A percentile compares a stretch with the other conserved stretches of the same genome.
phyloP scores from a whole-genome alignment of 1,140 invertebrate genomes.

The Brachionus angularis region DNA sequence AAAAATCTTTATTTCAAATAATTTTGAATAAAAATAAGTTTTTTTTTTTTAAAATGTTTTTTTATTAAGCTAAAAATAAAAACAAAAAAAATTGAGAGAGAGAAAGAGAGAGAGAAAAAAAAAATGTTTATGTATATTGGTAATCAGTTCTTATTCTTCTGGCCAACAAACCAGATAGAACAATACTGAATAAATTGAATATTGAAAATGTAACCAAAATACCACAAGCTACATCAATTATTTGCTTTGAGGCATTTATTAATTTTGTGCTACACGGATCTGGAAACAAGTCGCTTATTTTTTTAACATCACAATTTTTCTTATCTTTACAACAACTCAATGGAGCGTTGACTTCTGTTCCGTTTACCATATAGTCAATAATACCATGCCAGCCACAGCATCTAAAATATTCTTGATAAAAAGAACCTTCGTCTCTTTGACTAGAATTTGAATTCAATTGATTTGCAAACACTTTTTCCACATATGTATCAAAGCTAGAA shows the following conservation, averaged over 20 bases:
- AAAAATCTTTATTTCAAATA: no score
- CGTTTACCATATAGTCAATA: neutral
- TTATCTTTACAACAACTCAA: conserved; percentile 10
- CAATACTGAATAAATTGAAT: conserved; percentile 32
- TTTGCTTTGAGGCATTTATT: conserved; percentile 3
- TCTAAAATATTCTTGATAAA: conserved; percentile 22
- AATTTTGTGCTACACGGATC: conserved; percentile 16
- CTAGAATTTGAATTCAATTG: conserved; percentile 10
- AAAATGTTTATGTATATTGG: conserved; percentile 31
- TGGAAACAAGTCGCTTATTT: neutral
- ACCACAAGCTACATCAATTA: conserved; percentile 18
- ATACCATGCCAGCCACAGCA: conserved; percentile 36
- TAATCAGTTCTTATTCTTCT: conserved; percentile 26
- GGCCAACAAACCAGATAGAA: conserved; percentile 23
- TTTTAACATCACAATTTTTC: neutral
- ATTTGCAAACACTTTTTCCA: conserved; percentile 14
- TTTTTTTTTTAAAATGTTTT: no score
- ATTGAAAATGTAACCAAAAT: conserved; percentile 24
- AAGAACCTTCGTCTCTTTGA: neutral
- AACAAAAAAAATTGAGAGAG: no score
- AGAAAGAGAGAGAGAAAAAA: no score
- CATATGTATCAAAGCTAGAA: conserved; percentile 30
- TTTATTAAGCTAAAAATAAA: no score
- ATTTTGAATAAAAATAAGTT: no score
- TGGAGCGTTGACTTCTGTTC: neutral